Conservation (phyloP, 2,888 invertebrate genomes). For the Sylvicola cinctus region DNA sequence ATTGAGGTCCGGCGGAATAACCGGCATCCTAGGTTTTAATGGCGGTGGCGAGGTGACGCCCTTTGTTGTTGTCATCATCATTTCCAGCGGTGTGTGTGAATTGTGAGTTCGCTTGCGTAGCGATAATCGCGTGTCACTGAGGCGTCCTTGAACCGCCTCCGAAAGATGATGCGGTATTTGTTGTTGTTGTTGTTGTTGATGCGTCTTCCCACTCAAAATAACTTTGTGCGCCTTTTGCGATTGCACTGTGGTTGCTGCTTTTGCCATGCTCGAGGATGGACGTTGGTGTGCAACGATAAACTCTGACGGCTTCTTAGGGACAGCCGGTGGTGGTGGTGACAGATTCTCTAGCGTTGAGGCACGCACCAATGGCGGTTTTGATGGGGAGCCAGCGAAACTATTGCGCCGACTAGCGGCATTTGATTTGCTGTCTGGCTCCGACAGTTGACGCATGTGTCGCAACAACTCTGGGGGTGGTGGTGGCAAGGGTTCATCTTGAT, state of each 20-base stretch:
- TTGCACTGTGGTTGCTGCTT: neutral
- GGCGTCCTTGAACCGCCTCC: constrained; percentile 1
- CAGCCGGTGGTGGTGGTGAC: constrained; percentile 13
- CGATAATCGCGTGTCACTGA: constrained; percentile 10
- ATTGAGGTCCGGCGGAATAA: constrained; percentile 2
- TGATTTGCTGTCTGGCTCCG: constrained; percentile 12
- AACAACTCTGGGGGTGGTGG: constrained; percentile 25
- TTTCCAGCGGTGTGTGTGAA: constrained; percentile 3
- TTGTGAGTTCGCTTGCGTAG: constrained; percentile 21
- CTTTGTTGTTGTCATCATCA: neutral
- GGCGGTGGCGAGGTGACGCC: constrained; percentile 13
- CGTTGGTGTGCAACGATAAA: constrained; percentile 4
- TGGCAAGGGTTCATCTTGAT: constrained; percentile 22
- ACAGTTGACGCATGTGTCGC: constrained; percentile 10
- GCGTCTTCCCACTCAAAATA: constrained; percentile 14
- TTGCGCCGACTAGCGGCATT: constrained; percentile 23
- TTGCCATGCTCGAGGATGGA: constrained; percentile 13
- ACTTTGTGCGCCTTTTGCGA: constrained; percentile 14
- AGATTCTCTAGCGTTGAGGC: constrained; percentile 9
- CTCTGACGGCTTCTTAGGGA: constrained; percentile 17
- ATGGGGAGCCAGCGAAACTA: constrained; percentile 25
- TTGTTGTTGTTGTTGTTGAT: neutral
- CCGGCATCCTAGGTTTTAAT: constrained; percentile 19
- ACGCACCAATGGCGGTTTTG: constrained; percentile 15
- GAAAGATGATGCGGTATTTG: neutral